Percentiles rank a stretch among this genome's conserved stretches.
Evolutionary conservation across 2,113 vertebrate genomes (phyloP).

Genomic region (Gavialis gangeticus): DNA sequence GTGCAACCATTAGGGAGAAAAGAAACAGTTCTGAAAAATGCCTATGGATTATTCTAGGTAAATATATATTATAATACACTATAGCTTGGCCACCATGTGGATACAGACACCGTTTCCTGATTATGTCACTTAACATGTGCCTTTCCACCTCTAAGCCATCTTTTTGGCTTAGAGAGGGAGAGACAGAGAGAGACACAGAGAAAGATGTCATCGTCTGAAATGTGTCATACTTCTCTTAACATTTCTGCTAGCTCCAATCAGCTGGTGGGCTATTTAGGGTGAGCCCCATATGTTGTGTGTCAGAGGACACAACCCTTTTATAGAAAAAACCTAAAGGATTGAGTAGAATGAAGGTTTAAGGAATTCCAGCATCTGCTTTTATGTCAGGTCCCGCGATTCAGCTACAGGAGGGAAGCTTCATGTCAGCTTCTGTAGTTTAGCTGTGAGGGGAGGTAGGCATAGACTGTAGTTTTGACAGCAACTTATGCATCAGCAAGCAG

Average conservation of each 20-base stretch:
- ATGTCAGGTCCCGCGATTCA: not conserved
- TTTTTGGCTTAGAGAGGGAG: not conserved
- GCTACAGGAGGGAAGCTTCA: too few relatives aligned
- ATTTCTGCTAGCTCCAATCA: too few relatives aligned
- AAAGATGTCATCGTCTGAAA: not conserved
- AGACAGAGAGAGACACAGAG: not conserved
- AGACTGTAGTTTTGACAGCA: not conserved
- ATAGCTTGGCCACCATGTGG: not conserved
- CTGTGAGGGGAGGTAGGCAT: not conserved
- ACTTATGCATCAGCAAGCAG: not conserved
- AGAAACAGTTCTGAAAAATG: not conserved
- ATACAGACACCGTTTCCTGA: not conserved
- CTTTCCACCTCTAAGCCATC: not conserved
- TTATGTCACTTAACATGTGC: not conserved
- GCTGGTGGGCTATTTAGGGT: not conserved
- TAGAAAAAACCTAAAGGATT: not conserved
- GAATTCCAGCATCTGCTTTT: not conserved
- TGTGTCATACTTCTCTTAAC: not conserved
- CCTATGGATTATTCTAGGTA: too few relatives aligned
- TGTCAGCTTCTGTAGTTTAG: not conserved
- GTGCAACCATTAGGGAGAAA: not conserved
- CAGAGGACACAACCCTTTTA: not conserved
- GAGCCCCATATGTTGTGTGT: not conserved
- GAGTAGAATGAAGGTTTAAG: not conserved
- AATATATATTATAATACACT: not conserved